A percentile compares a stretch with the other conserved stretches of the same genome.
These are phyloP conservation scores for Muricea muricata DNA, from an alignment of 92 coral and sea anemone genomes.

Conservation along the genomic window DNA sequence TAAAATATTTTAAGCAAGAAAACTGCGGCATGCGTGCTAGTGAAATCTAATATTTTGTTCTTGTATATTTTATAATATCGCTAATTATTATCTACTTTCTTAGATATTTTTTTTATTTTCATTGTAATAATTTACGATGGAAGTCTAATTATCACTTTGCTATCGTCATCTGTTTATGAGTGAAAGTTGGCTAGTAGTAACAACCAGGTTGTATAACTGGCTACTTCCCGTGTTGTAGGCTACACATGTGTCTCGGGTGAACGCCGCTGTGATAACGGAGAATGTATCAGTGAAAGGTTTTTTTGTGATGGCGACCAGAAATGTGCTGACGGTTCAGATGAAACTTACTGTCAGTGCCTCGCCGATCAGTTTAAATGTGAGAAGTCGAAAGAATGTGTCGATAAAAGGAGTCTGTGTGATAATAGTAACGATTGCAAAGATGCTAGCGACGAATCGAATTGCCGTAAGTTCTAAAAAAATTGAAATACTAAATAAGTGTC, in stretches of 20 bases:
- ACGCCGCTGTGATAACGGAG: constrained; percentile 83
- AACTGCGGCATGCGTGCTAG: no score
- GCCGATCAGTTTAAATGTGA: constrained; percentile 64
- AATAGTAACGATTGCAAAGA: constrained; percentile 63
- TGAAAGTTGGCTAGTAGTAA: no score
- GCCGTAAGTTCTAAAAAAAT: constrained; percentile 74
- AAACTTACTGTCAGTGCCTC: constrained; percentile 66
- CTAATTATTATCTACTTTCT: no score
- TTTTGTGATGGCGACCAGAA: constrained; percentile 79
- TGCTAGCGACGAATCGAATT: constrained; percentile 72
- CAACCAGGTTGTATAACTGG: no score
- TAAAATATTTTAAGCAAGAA: no score
- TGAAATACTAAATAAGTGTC: no score
- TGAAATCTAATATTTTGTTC: no score
- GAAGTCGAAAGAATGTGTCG: constrained; percentile 58
- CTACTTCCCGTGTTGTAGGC: constrained; percentile 51
- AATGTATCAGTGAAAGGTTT: constrained; percentile 70
- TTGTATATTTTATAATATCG: no score
- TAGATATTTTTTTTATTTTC: no score
- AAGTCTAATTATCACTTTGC: no score
- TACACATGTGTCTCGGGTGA: constrained; percentile 52
- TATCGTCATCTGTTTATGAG: no score
- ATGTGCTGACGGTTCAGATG: constrained; percentile 83
- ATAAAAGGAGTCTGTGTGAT: constrained; percentile 59
- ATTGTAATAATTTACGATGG: no score